Base-by-base conservation (phyloP, 37 sponge, comb jelly and placozoan genomes). In the Corticium candelabrum region DNA sequence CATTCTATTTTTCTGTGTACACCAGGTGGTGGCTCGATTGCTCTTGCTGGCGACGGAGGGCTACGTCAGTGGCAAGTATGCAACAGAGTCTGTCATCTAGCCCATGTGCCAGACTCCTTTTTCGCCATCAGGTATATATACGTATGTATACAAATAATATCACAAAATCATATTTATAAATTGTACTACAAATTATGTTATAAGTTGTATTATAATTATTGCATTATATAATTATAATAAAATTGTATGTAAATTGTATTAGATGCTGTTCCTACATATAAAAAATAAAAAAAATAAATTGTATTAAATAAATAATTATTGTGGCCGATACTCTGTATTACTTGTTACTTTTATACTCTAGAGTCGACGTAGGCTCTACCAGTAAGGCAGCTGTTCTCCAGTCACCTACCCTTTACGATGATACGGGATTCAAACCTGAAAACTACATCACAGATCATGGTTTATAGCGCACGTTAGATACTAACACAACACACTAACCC, bases 31-130 rank as follows among this genome's bases (percentile, higher is more conserved):
- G 78, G 78, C 31, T 41, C 32, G 3, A 77, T 77, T 57, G 78
- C 78, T 67, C 2, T 77, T 37, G 62, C 78, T 29, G 78, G 78
- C 32, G 78, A 77, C 57, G 78, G 78, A 2, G 78, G 78, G 43
- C 57, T 77, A 3, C 78, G 78, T 43, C 78, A 77, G 33, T 77
- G 78, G 78, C 78, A 77, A 67, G 78, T 77, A 1, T 41, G 31
- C 57, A 77, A 77, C 35, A 30, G 62, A 30, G 57, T 77, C 34
- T 11, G 2, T 4, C 78, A 77, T 62, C 34, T 62, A 3, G 78
- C 5, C 32, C 78, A 77, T 57, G 78, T 77, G 3, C 78, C 78
- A 2, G 78, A 77, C 31, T 77, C 78, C 4, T 77, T 77, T 38
- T 77, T 41, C 27, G 78, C 62, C 5, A 41, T 77, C 78, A 41